These are phyloP conservation scores for Eugnorisma glareosa DNA, from an alignment of 2,888 invertebrate species.

Conservation along the genomic window DNA sequence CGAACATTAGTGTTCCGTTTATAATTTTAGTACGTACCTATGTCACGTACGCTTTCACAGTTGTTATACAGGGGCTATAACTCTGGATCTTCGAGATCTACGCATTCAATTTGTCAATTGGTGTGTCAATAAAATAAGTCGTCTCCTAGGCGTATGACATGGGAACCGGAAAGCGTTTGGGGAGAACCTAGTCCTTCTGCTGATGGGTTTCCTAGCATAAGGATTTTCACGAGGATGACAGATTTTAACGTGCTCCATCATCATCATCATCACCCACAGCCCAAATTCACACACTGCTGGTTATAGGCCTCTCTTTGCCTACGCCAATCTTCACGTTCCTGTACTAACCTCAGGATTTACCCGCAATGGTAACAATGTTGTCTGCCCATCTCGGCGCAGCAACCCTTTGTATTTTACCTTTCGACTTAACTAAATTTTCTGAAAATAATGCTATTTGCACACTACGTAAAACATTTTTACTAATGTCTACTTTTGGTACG, in stretches of 20 bases:
- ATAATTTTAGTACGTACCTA: conserved; percentile 35
- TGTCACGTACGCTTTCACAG: conserved; percentile 10
- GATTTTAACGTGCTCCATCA: neutral
- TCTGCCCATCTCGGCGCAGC: neutral
- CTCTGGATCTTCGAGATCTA: conserved; percentile 17
- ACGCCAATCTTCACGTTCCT: neutral
- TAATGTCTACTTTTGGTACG: neutral
- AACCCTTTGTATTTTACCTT: neutral
- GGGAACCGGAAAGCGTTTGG: conserved; percentile 4
- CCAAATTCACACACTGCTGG: neutral
- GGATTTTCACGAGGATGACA: neutral
- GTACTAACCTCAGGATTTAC: neutral
- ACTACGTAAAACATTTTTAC: neutral
- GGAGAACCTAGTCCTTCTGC: neutral
- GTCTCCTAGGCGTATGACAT: neutral
- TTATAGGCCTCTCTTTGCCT: neutral
- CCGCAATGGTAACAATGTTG: neutral
- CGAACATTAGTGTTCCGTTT: conserved; percentile 28
- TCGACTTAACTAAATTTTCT: neutral
- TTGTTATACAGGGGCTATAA: neutral
- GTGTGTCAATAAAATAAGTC: conserved; percentile 27
- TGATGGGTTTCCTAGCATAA: neutral
- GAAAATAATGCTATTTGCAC: conserved; percentile 2
- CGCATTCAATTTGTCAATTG: conserved; percentile 32
- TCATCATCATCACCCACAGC: neutral